Base-by-base conservation (phyloP, 2,888 invertebrate genomes). In the Bhutanitis thaidina region DNA sequence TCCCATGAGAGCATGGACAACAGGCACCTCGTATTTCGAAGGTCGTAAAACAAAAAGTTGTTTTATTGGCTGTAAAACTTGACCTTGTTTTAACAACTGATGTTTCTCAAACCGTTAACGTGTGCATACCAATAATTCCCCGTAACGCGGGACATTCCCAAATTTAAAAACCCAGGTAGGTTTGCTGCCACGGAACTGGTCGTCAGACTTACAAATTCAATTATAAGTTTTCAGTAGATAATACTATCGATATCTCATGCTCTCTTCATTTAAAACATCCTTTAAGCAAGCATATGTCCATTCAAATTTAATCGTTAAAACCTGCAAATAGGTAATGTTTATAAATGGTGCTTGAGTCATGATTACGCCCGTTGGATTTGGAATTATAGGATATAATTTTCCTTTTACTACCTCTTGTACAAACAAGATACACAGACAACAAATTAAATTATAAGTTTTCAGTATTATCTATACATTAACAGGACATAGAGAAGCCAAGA, bases 391-490 rank as follows among this genome's bases (percentile, higher is more conserved):
- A 78, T 78, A 86, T 85, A 82, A 86, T 85, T 85, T 78, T 81
- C 72, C 76, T 82, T 87, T 86, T 82, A 88, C 74, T 80, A 78
- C 82, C 76, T 69, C 72, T 73, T 75, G 83, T 79, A 80, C 76
- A 77, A 76, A 80, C 77, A 74, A 69, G 69, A 74, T 69, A n/a
- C n/a, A n/a, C n/a, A n/a, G n/a, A n/a, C n/a, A n/a, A n/a, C n/a
- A n/a, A n/a, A n/a, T n/a, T n/a, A n/a, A n/a, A n/a, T n/a, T n/a
- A n/a, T n/a, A n/a, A n/a, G n/a, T n/a, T n/a, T n/a, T n/a, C n/a
- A n/a, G n/a, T n/a, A n/a, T n/a, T n/a, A n/a, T n/a, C n/a, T n/a
- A n/a, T n/a, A n/a, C n/a, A n/a, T n/a, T n/a, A n/a, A n/a, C n/a
- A n/a, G n/a, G n/a, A n/a, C n/a, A n/a, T n/a, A n/a, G n/a, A n/a